Evolutionary conservation across 2,888 invertebrate species (phyloP).

Genomic region (Noctuana brunneofusca): DNA sequence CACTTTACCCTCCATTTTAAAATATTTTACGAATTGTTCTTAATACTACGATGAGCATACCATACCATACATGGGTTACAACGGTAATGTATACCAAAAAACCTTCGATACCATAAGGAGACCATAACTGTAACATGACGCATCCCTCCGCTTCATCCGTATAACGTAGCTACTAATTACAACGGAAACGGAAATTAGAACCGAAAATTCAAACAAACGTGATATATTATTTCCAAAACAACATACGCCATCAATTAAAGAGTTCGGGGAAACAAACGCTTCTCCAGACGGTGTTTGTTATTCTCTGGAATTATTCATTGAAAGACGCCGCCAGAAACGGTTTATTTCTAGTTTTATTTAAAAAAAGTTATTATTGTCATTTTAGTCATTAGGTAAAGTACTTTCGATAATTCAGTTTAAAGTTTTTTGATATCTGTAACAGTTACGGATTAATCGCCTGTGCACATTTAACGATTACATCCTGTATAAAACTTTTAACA

Average conservation of each 20-base stretch:
- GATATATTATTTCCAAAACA: conserved; percentile 3
- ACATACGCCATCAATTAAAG: conserved; percentile 12
- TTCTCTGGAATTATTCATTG: conserved; percentile 16
- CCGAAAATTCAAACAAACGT: conserved; percentile 21
- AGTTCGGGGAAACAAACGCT: conserved; percentile 19
- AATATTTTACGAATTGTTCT: not conserved
- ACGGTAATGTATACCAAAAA: not conserved
- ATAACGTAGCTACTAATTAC: conserved; percentile 4
- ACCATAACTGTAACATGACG: not conserved
- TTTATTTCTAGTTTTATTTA: not conserved
- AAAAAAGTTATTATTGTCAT: too few relatives aligned
- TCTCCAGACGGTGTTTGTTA: conserved; percentile 18
- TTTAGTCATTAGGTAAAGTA: too few relatives aligned
- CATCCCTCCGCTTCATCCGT: not conserved
- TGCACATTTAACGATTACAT: too few relatives aligned
- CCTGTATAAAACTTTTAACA: too few relatives aligned
- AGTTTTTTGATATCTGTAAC: too few relatives aligned
- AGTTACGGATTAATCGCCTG: too few relatives aligned
- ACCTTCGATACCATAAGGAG: not conserved
- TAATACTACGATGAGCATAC: not conserved
- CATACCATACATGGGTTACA: too few relatives aligned
- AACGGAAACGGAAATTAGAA: conserved; percentile 29
- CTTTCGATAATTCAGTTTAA: too few relatives aligned
- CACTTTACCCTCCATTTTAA: not conserved
- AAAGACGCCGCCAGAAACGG: conserved; percentile 3